These are phyloP conservation scores for Heliconius himera DNA, from an alignment of 1,140 invertebrate genomes.

Conservation along the genomic window DNA sequence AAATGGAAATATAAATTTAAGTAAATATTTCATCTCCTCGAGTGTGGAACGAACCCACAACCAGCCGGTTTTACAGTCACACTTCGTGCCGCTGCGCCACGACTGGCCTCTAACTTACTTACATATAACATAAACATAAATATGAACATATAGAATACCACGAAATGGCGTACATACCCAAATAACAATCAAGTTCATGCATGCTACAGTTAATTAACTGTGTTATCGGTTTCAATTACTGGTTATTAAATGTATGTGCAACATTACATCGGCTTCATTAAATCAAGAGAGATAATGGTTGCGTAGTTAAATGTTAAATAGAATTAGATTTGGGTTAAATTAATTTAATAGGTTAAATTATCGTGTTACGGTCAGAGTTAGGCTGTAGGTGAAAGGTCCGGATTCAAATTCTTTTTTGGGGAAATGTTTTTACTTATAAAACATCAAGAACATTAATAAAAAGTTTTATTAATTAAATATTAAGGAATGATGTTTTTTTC, in stretches of 20 bases:
- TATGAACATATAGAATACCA: not conserved
- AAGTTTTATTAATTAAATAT: no score
- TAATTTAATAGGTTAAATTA: not conserved
- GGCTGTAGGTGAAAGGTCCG: no score
- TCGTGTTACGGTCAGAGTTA: not conserved
- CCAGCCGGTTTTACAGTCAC: no score
- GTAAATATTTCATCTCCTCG: no score
- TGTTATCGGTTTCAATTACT: slow-evolving; percentile 29
- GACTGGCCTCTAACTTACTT: not conserved
- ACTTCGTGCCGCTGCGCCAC: no score
- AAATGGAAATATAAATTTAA: no score
- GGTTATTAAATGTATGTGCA: slow-evolving; percentile 25
- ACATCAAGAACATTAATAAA: no score
- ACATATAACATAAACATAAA: no score
- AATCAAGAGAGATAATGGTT: slow-evolving; percentile 2
- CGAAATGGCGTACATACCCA: slow-evolving; percentile 1
- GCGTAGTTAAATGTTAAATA: not conserved
- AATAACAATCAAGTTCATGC: not conserved
- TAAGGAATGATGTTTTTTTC: no score
- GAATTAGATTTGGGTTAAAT: not conserved
- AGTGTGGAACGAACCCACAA: no score
- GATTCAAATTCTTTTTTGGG: no score
- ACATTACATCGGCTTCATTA: slow-evolving; percentile 27
- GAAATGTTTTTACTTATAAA: no score
- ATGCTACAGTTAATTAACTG: slow-evolving; percentile 25